phyloP scores from a whole-genome alignment of 1,140 invertebrate species.

The Hylaeus volcanicus region DNA sequence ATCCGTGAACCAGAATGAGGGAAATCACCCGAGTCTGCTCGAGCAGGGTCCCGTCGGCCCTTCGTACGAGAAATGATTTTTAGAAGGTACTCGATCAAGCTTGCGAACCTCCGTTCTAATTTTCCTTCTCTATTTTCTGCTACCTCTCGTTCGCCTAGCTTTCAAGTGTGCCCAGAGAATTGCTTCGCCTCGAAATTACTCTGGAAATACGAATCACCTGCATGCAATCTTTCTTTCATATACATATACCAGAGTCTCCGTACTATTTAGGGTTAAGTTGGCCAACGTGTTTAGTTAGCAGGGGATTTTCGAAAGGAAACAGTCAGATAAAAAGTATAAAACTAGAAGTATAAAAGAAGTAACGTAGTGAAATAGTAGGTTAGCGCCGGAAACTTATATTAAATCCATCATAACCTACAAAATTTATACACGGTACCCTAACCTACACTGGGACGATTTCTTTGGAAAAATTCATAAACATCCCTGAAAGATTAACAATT shows the following conservation, averaged over 20 bases:
- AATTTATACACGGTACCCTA: no score
- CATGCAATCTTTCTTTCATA: conserved; percentile 6
- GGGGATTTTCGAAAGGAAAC: no score
- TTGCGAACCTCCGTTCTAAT: background rate
- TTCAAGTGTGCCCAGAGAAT: conserved; percentile 40
- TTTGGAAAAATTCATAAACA: no score
- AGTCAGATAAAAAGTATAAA: no score
- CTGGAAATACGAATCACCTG: conserved; percentile 37
- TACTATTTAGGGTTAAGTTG: no score
- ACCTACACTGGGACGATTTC: no score
- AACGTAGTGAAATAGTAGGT: no score
- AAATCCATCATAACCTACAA: no score
- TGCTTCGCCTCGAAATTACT: conserved; percentile 30
- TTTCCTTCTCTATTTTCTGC: background rate
- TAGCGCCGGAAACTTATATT: no score
- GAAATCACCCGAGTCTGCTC: conserved; percentile 51
- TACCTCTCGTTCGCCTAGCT: background rate
- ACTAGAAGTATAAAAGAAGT: no score
- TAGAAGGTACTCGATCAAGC: conserved; percentile 73
- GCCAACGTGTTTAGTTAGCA: no score
- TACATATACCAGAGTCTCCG: background rate
- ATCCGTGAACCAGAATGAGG: conserved; percentile 64
- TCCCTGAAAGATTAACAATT: no score
- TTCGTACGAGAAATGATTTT: conserved; percentile 77
- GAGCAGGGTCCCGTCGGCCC: conserved; percentile 69